phyloP scores from a whole-genome alignment of 2,113 vertebrate genomes.

The Carassius carassius region DNA sequence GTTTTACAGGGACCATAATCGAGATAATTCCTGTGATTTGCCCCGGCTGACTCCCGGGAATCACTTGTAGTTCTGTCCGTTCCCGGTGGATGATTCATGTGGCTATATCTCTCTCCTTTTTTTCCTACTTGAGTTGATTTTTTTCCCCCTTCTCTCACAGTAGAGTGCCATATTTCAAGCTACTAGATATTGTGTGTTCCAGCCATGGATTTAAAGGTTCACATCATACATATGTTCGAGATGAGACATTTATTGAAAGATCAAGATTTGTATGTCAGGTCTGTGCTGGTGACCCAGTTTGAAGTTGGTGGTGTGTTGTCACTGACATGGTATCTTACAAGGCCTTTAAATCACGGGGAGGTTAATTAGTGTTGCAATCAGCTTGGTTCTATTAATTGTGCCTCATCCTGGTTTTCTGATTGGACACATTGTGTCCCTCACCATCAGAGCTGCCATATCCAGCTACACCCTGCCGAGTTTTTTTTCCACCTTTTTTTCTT shows the following conservation, averaged over 20 bases:
- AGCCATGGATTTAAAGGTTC: constrained; percentile 9
- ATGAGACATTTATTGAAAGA: background rate
- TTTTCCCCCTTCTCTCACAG: constrained; percentile 68
- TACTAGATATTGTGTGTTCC: background rate
- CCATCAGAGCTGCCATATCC: constrained; percentile 11
- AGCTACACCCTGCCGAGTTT: constrained; percentile 24
- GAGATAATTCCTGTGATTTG: constrained; percentile 74
- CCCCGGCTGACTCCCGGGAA: constrained; percentile 39
- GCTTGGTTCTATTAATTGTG: constrained; percentile 80
- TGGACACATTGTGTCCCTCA: constrained; percentile 76
- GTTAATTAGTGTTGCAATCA: constrained; percentile 84
- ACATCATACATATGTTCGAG: background rate
- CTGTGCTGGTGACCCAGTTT: constrained; percentile 28
- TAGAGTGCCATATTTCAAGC: constrained; percentile 56
- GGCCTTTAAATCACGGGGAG: constrained; percentile 81
- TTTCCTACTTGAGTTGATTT: background rate
- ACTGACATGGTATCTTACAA: constrained; percentile 74
- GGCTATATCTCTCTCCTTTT: constrained; percentile 3
- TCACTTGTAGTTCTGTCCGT: constrained; percentile 38
- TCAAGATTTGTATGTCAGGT: background rate
- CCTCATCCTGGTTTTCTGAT: constrained; percentile 82
- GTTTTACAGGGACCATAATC: constrained; percentile 73
- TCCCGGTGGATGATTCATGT: constrained; percentile 33
- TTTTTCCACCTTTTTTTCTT: background rate
- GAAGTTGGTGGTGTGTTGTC: constrained; percentile 71